Evolutionary conservation across 2,888 invertebrate genomes (phyloP).

Genomic region (Pinctada fucata): DNA sequence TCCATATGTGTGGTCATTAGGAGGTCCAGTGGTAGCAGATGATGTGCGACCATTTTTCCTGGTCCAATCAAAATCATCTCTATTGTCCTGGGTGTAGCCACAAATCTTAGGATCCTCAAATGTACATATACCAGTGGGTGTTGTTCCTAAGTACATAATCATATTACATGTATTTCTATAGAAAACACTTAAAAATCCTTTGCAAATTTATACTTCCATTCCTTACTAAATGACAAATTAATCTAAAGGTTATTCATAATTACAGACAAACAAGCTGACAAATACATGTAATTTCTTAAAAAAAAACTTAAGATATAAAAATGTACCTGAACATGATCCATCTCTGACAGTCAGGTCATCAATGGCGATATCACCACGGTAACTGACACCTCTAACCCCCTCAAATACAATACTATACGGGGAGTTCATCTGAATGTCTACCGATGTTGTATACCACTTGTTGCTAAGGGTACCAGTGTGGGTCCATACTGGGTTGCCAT

Average conservation of each 20-base stretch:
- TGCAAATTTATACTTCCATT: too few relatives aligned
- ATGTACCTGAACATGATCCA: conserved; percentile 55
- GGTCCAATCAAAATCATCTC: conserved; percentile 67
- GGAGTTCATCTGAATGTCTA: conserved; percentile 49
- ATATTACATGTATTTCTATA: background rate
- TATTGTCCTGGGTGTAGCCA: conserved; percentile 59
- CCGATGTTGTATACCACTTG: conserved; percentile 64
- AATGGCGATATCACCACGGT: conserved; percentile 66
- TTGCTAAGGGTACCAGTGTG: conserved; percentile 62
- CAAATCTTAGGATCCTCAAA: conserved; percentile 60
- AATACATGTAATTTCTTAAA: too few relatives aligned
- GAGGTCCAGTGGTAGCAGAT: conserved; percentile 58
- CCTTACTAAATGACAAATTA: too few relatives aligned
- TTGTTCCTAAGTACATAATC: conserved; percentile 12
- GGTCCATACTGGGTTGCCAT: conserved; percentile 60
- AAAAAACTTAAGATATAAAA: too few relatives aligned
- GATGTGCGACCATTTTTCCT: conserved; percentile 51
- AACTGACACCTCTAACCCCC: conserved; percentile 62
- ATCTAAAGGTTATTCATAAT: too few relatives aligned
- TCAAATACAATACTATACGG: conserved; percentile 69
- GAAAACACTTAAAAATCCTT: background rate
- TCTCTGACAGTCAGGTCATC: conserved; percentile 65
- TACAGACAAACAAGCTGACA: too few relatives aligned
- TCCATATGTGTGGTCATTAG: conserved; percentile 63
- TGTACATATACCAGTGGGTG: conserved; percentile 47